Percentiles rank a stretch among this genome's conserved stretches.
Evolutionary conservation across 1,140 invertebrate species (phyloP).

Genomic region (Cepaea nemoralis): DNA sequence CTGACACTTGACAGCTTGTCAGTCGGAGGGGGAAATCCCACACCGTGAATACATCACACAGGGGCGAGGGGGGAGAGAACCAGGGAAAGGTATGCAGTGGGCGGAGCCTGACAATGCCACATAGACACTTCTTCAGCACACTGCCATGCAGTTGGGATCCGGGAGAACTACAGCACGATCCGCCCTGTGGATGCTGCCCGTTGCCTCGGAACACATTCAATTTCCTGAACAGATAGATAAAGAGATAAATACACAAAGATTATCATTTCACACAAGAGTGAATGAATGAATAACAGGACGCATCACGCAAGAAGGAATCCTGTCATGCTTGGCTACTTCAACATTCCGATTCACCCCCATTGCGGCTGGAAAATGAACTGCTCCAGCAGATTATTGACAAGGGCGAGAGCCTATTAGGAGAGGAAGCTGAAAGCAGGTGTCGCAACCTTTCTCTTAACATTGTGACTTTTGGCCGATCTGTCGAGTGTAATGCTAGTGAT

Average conservation of each 20-base stretch:
- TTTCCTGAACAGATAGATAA: too few species aligned
- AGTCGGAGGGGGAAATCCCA: slow-evolving; percentile 46
- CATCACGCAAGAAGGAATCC: too few species aligned
- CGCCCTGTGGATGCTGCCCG: too few species aligned
- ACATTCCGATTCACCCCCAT: background rate
- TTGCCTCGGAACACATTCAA: too few species aligned
- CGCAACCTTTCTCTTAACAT: slow-evolving; percentile 14
- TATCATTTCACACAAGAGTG: too few species aligned
- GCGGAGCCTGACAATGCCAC: slow-evolving; percentile 19
- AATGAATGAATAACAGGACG: too few species aligned
- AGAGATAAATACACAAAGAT: too few species aligned
- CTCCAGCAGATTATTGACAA: slow-evolving; percentile 9
- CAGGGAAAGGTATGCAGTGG: slow-evolving; percentile 8
- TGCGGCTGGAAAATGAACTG: background rate
- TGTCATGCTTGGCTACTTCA: background rate
- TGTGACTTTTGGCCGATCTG: slow-evolving; percentile 15
- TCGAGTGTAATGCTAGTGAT: background rate
- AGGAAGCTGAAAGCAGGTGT: slow-evolving; percentile 17
- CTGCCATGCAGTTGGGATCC: background rate
- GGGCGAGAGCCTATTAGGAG: slow-evolving; percentile 15
- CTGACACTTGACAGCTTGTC: slow-evolving; percentile 67
- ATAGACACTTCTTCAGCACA: background rate
- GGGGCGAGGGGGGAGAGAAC: slow-evolving; percentile 1
- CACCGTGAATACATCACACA: slow-evolving; percentile 13
- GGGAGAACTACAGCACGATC: too few species aligned